Percentiles rank a stretch among this genome's conserved stretches.
These are phyloP conservation scores for Chromis chromis DNA, from an alignment of 2,797 vertebrate genomes.

Conservation along the genomic window DNA sequence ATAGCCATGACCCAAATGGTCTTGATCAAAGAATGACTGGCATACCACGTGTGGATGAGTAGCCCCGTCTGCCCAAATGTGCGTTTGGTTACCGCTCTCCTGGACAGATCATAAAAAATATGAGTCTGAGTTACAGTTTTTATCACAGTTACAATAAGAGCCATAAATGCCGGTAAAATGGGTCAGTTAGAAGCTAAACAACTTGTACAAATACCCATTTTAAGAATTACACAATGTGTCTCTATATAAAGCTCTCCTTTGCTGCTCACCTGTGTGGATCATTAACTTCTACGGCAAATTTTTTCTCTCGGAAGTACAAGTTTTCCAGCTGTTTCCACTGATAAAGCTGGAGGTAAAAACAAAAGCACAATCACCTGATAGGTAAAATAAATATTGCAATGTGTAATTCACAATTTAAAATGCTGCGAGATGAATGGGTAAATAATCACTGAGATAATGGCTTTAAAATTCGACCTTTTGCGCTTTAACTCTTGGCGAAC, in stretches of 20 bases:
- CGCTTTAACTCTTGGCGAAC: not conserved
- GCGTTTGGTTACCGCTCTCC: constrained; percentile 96
- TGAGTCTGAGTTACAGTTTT: not conserved
- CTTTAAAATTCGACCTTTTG: not conserved
- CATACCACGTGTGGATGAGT: constrained; percentile 99
- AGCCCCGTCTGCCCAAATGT: constrained; percentile 98
- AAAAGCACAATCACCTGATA: not conserved
- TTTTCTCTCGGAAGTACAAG: constrained; percentile 98
- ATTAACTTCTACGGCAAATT: constrained; percentile 98
- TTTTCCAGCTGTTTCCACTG: constrained; percentile 99
- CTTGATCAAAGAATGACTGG: constrained; percentile 96
- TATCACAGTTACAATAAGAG: constrained; percentile 3
- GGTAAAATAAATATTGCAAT: not conserved
- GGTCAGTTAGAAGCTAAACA: not conserved
- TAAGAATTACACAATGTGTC: not conserved
- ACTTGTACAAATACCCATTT: not conserved
- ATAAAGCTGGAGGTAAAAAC: constrained; percentile 72
- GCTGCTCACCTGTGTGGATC: constrained; percentile 93
- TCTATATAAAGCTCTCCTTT: not conserved
- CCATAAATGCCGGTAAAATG: not conserved
- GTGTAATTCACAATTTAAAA: not conserved
- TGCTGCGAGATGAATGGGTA: not conserved
- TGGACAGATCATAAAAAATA: constrained; percentile 62
- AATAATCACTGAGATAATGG: not conserved
- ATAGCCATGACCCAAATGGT: constrained; percentile 99